Evolutionary conservation across 1,140 invertebrate species (phyloP).

Genomic region (Paralvinella palmiformis): DNA sequence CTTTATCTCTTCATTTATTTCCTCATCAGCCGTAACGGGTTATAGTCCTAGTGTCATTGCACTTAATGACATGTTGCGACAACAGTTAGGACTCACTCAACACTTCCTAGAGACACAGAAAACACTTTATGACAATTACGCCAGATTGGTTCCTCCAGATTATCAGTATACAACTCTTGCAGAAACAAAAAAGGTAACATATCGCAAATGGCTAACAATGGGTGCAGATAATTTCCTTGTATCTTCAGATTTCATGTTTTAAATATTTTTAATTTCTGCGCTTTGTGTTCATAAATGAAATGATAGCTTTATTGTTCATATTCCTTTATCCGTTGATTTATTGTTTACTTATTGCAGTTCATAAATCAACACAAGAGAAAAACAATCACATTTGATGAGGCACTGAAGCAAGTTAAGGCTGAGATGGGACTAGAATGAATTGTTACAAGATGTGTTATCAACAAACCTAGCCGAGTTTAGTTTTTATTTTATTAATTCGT

Average conservation of each 20-base stretch:
- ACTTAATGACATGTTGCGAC: slow-evolving; percentile 41
- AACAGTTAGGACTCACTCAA: slow-evolving; percentile 34
- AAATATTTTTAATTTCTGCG: neutral
- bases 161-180: slow-evolving; percentile 41
- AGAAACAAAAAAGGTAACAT: slow-evolving; percentile 36
- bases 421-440: slow-evolving; percentile 26
- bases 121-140: slow-evolving; percentile 27
- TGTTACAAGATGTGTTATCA: neutral
- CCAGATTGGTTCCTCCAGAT: slow-evolving; percentile 12
- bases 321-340: neutral
- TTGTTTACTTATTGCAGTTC: slow-evolving; percentile 25
- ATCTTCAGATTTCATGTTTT: neutral
- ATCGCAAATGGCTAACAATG: neutral
- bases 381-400: slow-evolving; percentile 30
- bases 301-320: neutral
- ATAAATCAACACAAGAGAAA: slow-evolving; percentile 28
- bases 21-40: slow-evolving; percentile 31
- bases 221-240: neutral
- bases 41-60: slow-evolving; percentile 38
- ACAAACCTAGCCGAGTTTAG: too few relatives aligned
- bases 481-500: too few relatives aligned
- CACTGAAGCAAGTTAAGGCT: slow-evolving; percentile 28
- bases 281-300: neutral
- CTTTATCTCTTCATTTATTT: neutral
- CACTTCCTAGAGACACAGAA: slow-evolving; percentile 33